phyloP scores from a whole-genome alignment of 2,113 vertebrate genomes.

The Cyanoliseus patagonus region DNA sequence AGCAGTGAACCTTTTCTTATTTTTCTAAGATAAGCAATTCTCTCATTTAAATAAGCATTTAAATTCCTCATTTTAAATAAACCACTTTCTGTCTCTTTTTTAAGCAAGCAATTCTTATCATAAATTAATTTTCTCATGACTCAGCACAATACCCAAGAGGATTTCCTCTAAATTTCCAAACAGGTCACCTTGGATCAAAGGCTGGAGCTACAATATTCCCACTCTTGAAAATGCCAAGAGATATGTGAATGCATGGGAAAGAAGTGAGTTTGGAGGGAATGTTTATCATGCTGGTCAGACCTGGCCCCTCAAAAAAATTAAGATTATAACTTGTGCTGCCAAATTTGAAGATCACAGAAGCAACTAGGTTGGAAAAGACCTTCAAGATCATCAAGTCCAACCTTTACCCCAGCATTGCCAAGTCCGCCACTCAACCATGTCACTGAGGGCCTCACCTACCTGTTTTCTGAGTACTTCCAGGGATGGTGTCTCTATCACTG shows the following conservation, averaged over 20 bases:
- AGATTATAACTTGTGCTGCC: not conserved
- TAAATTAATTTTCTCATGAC: not conserved
- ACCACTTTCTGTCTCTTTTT: not conserved
- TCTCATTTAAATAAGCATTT: not conserved
- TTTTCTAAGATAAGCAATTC: not conserved
- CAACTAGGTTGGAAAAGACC: not conserved
- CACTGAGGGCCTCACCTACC: not conserved
- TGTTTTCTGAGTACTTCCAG: not conserved
- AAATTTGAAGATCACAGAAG: not conserved
- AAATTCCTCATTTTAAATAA: not conserved
- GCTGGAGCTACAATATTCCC: not conserved
- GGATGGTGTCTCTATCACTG: not conserved
- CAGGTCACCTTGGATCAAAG: not conserved
- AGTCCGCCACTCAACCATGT: not conserved
- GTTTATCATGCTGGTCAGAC: not conserved
- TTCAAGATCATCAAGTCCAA: not conserved
- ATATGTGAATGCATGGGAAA: not conserved
- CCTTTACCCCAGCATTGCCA: not conserved
- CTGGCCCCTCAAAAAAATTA: not conserved
- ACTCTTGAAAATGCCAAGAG: not conserved
- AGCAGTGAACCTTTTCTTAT: accelerated
- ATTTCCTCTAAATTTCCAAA: not conserved
- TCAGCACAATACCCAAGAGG: not conserved
- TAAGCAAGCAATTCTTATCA: not conserved
- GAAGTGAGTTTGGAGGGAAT: not conserved